Conservation (phyloP, 2,113 vertebrate genomes). For the Zosterops pallidus region DNA sequence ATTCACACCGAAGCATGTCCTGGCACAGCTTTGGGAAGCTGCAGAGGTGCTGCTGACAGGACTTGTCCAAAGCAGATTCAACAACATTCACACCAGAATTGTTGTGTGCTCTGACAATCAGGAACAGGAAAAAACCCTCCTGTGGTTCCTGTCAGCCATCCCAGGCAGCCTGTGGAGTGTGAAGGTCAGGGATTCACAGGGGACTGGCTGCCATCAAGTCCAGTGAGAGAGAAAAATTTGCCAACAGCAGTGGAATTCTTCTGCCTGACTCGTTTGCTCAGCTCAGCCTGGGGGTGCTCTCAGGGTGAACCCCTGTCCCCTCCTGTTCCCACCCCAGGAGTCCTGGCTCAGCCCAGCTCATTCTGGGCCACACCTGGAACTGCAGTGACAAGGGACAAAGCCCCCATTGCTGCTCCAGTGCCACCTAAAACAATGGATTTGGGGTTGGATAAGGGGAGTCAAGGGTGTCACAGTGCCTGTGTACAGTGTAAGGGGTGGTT, state of each 20-base stretch:
- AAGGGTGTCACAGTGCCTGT: not conserved
- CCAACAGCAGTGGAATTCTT: not conserved
- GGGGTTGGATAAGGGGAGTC: not conserved
- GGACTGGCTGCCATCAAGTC: not conserved
- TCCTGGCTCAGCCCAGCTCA: not conserved
- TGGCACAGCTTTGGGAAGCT: not conserved
- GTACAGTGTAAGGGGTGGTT: not conserved
- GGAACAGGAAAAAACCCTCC: not conserved
- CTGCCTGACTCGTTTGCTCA: not conserved
- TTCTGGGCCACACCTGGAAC: not conserved
- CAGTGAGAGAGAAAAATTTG: not conserved
- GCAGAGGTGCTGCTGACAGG: not conserved
- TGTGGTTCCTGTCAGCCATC: not conserved
- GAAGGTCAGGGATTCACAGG: constrained; percentile 18
- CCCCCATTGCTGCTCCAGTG: accelerated
- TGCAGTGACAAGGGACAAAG: not conserved
- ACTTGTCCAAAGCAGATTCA: not conserved
- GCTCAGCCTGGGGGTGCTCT: constrained; percentile 2
- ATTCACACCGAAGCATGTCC: not conserved
- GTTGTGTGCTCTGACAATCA: not conserved
- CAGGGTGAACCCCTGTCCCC: not conserved
- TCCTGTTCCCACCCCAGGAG: not conserved
- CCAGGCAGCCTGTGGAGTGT: not conserved
- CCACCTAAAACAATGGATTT: not conserved
- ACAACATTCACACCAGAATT: not conserved